These are phyloP conservation scores for Drosophila diplacantha DNA, from an alignment of 2,888 invertebrate species.

Conservation along the genomic window DNA sequence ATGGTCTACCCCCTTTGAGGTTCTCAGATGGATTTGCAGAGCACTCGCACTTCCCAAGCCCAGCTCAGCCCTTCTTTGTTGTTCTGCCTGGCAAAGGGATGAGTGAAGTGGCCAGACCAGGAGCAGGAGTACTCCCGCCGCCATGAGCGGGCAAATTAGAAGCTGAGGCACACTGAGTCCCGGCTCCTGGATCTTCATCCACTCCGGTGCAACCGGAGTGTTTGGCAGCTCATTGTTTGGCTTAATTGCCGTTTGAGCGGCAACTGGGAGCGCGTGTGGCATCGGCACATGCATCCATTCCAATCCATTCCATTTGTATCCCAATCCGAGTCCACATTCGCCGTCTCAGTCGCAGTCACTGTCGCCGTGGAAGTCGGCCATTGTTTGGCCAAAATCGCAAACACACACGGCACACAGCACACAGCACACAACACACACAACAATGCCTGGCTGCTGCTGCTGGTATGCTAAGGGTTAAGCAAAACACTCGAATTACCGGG, in stretches of 20 bases:
- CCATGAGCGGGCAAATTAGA: conserved; percentile 38
- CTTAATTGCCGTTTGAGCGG: conserved; percentile 63
- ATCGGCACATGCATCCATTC: conserved; percentile 17
- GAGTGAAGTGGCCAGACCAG: conserved; percentile 15
- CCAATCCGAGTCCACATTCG: conserved; percentile 1
- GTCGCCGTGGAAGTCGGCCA: conserved; percentile 26
- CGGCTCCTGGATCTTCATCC: conserved; percentile 29
- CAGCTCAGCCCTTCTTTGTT: conserved; percentile 8
- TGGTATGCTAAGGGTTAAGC: conserved; percentile 35
- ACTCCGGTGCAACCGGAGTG: conserved; percentile 46
- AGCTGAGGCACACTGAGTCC: conserved; percentile 24
- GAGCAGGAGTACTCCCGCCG: conserved; percentile 3
- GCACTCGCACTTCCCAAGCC: not conserved
- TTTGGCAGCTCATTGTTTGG: conserved; percentile 67
- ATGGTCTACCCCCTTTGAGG: not conserved
- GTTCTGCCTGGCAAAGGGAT: not conserved
- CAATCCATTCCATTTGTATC: conserved; percentile 14
- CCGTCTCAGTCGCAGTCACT: no score
- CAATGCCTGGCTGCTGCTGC: conserved; percentile 52
- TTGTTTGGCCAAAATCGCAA: conserved; percentile 63
- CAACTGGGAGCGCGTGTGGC: conserved; percentile 48
- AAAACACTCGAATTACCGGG: conserved; percentile 60
- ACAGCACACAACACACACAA: conserved; percentile 20
- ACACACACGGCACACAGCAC: conserved; percentile 27
- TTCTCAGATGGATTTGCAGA: not conserved